Percentiles rank a stretch among this genome's conserved stretches.
Conservation (phyloP, 2,113 vertebrate genomes). For the Hemiprocne comata region DNA sequence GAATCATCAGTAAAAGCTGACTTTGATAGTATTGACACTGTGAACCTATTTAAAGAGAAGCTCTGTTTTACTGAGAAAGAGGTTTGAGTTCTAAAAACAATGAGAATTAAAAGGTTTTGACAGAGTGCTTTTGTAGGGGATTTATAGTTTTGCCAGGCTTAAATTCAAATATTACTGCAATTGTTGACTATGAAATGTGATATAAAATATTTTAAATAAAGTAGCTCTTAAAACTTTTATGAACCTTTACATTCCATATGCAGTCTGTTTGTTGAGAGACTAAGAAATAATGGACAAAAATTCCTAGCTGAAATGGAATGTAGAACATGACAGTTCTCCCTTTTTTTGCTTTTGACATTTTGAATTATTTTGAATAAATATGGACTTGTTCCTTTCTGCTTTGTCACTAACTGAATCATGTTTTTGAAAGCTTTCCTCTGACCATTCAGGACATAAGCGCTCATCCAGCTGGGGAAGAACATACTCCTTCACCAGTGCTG, state of each 20-base stretch:
- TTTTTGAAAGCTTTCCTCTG: conserved; percentile 69
- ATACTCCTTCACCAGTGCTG: conserved; percentile 94
- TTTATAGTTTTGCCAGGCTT: not conserved
- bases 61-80: not conserved
- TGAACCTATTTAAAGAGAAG: not conserved
- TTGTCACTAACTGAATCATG: not conserved
- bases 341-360: not conserved
- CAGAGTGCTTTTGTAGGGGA: not conserved
- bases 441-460: conserved; percentile 86
- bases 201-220: not conserved
- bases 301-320: not conserved
- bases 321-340: not conserved
- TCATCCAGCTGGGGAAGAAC: conserved; percentile 97
- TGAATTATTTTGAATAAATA: not conserved
- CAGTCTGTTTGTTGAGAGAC: not conserved
- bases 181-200: not conserved
- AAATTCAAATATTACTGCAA: not conserved
- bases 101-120: not conserved
- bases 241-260: not conserved
- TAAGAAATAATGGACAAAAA: not conserved
- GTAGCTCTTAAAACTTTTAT: not conserved
- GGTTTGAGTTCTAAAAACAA: not conserved
- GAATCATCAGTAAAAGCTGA: not conserved
- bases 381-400: fast-evolving
- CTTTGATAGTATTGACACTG: not conserved